Evolutionary conservation across 2,888 invertebrate genomes (phyloP), one percentile per base, ranked within the genome.

Genomic region (Troides helena): DNA sequence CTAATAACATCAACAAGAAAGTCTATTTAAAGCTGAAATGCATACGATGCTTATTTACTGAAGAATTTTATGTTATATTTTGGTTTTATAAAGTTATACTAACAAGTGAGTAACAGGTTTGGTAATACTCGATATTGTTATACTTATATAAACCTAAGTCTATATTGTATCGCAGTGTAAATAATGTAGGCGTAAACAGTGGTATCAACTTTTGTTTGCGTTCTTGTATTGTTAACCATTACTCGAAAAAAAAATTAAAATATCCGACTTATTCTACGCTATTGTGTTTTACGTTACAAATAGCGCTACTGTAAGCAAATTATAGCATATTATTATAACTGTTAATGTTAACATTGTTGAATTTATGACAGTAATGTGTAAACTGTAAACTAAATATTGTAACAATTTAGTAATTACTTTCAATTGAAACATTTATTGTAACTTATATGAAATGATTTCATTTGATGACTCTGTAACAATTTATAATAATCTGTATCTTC

Each of bases 311-410:
- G 17, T 68, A 77, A 75, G 73, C 77, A 80, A 81, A 79, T 77
- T 78, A 80, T 85, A 85, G 80, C 78, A 77, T 82, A 80, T 80
- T 82, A 86, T 81, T 87, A 85, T 88, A 89, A 91, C 85, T 90
- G 92, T 91, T 92, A 89, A 86, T 77, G 84, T 89, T 84, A 85
- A 86, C 83, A 90, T 86, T 91, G 90, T 90, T 90, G 79, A 88
- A 91, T 87, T 90, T 85, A 87, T 87, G 76, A 82, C 81, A 81
- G 82, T 85, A 75, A 88, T 87, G 85, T 86, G 81, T 88, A 84
- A 86, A 82, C 79, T 82, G 71, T 71, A 71, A 71, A 65, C 74
- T 78, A 80, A 75, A 72, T 77, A 73, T 75, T 77, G 77, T 77
- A 74, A 79, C 71, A 78, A 74, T 76, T 76, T 77, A 76, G 77